Base-by-base conservation (phyloP, 2,113 vertebrate species). In the Indri indri region DNA sequence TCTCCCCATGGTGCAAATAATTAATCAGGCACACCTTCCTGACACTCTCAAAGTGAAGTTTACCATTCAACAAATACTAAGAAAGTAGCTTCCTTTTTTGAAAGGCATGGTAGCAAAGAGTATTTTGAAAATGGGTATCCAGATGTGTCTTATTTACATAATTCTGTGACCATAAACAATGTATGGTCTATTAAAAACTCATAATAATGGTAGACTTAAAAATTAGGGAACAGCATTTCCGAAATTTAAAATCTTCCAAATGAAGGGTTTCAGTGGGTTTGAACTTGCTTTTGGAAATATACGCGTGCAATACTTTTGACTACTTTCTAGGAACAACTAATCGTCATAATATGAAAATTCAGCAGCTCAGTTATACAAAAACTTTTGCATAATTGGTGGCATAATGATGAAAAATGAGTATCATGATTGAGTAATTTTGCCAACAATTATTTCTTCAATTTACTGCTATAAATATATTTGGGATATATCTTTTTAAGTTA, bases 281-380 rank as follows among this genome's bases (percentile, higher is more conserved):
- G 37, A 82, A 82, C 5, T 93, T 54, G 79, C 6, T 81, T 94
- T 70, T 50, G 30, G 86, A 88, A 74, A 74, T 20, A 88, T 12
- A 68, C 81, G 50, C 52, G 76, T 73, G n/a, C 10, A 63, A 88
- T n/a, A 74, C 16, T 84, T 74, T 50, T 87, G 32, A 84, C 70
- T 83, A 42, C 7, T 82, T 96, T 73, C 66, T 9, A 89, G 86
- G 18, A 95, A 86, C 40, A 96, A 93, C 25, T 77, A n/a, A 76
- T 8, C 95, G n/a, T 93, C 73, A 89, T 61, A 89, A 94, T 50
- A 89, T 87, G 63, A 95, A 95, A 87, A 90, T 68, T 80, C 23
- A 77, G 73, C 63, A 91, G 66, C 54, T 96, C 47, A 59, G 91
- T 93, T 71, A 65, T 4, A 82, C 45, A 77, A 90, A 79, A 90